Evolutionary conservation across 2,113 vertebrate species (phyloP).

Genomic region (Microcebus jonahi): DNA sequence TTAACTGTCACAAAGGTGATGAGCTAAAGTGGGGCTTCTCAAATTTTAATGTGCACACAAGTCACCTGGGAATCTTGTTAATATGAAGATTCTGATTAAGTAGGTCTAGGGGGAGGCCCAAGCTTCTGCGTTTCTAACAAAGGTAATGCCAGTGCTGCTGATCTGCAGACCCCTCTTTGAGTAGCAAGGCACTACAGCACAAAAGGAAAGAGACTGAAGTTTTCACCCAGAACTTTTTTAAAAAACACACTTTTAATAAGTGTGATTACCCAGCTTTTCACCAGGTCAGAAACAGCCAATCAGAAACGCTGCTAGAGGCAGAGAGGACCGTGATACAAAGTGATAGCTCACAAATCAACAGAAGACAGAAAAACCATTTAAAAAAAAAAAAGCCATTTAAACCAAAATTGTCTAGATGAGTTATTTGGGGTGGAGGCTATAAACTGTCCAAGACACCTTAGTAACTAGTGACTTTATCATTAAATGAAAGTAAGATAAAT

Average conservation of each 20-base stretch:
- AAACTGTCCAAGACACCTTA: not conserved
- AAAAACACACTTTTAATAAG: not conserved
- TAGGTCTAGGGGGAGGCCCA: not conserved
- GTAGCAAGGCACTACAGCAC: not conserved
- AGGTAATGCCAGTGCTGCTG: not conserved
- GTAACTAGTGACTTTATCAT: not conserved
- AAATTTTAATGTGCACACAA: not conserved
- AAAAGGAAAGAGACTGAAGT: not conserved
- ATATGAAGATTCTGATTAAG: not conserved
- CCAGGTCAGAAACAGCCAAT: not conserved
- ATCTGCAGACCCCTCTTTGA: not conserved
- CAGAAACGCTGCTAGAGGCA: not conserved
- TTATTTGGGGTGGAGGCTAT: not conserved
- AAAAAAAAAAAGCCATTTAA: not conserved
- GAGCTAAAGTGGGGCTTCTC: not conserved
- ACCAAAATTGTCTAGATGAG: not conserved
- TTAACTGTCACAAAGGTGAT: conserved; percentile 21
- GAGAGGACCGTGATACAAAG: not conserved
- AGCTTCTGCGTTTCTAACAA: not conserved
- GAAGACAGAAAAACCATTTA: not conserved
- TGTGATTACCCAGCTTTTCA: not conserved
- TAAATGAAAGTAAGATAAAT: not conserved
- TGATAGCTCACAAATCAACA: not conserved
- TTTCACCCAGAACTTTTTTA: not conserved
- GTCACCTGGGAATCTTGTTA: conserved; percentile 34